Percentiles rank a stretch among this genome's conserved stretches.
Evolutionary conservation across 2,113 vertebrate genomes (phyloP).

Genomic region (Serinus canaria): DNA sequence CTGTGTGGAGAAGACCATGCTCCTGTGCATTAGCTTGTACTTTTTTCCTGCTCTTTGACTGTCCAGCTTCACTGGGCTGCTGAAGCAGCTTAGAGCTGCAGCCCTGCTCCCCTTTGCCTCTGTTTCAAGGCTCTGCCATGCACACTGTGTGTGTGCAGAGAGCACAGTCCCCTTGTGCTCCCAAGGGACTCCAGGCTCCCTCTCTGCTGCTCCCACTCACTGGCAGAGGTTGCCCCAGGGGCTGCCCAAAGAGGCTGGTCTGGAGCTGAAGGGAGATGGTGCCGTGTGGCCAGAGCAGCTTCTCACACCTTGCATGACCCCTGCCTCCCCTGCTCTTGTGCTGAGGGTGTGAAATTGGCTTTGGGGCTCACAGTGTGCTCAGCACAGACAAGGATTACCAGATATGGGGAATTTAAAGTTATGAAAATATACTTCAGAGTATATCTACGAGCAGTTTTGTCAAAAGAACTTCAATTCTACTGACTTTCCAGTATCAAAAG

Average conservation of each 20-base stretch:
- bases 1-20: not conserved
- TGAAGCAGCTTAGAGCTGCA: not conserved
- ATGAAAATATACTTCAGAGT: not conserved
- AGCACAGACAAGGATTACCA: not conserved
- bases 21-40: not conserved
- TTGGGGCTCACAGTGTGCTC: not conserved
- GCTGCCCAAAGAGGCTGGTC: not conserved
- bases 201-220: not conserved
- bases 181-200: not conserved
- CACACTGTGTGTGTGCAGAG: fast-evolving
- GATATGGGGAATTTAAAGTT: not conserved
- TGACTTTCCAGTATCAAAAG: not conserved
- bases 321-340: not conserved
- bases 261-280: not conserved
- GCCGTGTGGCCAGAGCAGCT: not conserved
- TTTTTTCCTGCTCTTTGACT: not conserved
- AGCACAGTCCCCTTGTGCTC: not conserved
- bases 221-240: not conserved
- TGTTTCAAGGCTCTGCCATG: not conserved
- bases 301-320: fast-evolving
- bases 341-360: not conserved
- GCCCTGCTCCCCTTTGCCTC: not conserved
- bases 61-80: not conserved
- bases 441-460: not conserved
- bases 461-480: not conserved